Evolutionary conservation across 1,140 invertebrate genomes (phyloP), one percentile per base, ranked within the genome.

Genomic region (Orchesella cincta): DNA sequence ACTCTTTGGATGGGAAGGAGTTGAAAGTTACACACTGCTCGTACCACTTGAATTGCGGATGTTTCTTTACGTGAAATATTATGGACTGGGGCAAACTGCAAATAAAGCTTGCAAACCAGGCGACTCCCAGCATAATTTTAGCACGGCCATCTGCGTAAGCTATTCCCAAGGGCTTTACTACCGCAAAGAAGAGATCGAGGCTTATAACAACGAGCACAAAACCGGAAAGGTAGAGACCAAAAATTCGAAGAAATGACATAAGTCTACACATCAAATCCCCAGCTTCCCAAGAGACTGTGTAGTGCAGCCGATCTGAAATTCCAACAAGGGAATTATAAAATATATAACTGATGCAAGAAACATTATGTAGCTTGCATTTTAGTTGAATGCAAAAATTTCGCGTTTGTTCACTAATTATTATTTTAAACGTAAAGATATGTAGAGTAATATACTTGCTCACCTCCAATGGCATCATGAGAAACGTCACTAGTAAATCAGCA

Each of bases 191-290:
- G 86, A 93, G 78, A 86, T 95, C 93, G 72, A 95, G 86, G 81
- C 93, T 93, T 85, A 95, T 95, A 85, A 93, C 94, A 57, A 95
- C 90, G 73, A 96, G 88, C 72, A 95, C 89, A 84, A 94, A 94
- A 82, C 93, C 93, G 70, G 93, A 95, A 71, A 95, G 87, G 85
- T 92, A 95, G 0, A 95, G 87, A 0, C 94, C 94, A 84, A 95
- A 95, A 67, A 90, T 92, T 71, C 94, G 85, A 81, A 94, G 93
- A 85, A 95, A 94, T 79, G 91, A 90, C 90, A 94, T 93, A 77
- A 94, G 88, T 33, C 93, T 88, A 84, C 94, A 86, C n/a, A 81
- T 75, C 0, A 78, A 20, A 76, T 86, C 85, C 1, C 84, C 84
- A 1, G 84, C 85, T 51, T 26, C 54, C 80, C 85, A 86, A 0